These are phyloP conservation scores for Rhopilema esculentum DNA, from an alignment of 30 jellyfish, hydroid and myxozoan genomes.

Conservation along the genomic window DNA sequence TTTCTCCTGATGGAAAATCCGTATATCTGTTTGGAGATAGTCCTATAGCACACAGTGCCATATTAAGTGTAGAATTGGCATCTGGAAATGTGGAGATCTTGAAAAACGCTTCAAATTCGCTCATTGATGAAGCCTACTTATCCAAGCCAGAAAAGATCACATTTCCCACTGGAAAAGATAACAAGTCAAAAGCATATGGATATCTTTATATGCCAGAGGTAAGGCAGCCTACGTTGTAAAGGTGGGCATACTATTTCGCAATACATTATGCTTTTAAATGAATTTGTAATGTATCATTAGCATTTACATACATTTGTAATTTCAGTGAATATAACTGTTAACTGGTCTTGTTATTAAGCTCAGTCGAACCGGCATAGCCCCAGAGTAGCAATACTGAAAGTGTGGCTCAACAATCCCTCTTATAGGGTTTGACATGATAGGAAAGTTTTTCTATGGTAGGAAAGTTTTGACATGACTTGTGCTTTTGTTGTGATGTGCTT, in stretches of 20 bases:
- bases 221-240: background rate
- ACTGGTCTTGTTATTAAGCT: too few species aligned
- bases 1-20: slow-evolving; percentile 67
- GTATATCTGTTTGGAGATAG: slow-evolving; percentile 50
- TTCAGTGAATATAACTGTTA: too few species aligned
- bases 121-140: slow-evolving; percentile 69
- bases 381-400: too few species aligned
- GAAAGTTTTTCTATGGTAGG: too few species aligned
- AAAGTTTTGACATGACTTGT: too few species aligned
- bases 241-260: background rate
- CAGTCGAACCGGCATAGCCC: too few species aligned
- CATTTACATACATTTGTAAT: too few species aligned
- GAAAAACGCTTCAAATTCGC: slow-evolving; percentile 28
- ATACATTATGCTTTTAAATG: too few species aligned
- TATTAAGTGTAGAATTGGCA: slow-evolving; percentile 53
- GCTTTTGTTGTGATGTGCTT: too few species aligned
- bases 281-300: too few species aligned
- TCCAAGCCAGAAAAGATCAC: slow-evolving; percentile 69
- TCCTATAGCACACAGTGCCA: slow-evolving; percentile 72
- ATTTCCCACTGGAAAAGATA: slow-evolving; percentile 70
- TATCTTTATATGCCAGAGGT: slow-evolving; percentile 86
- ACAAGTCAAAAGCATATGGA: slow-evolving; percentile 63
- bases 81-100: slow-evolving; percentile 41
- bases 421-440: too few species aligned
- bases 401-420: too few species aligned